Evolutionary conservation across 2,888 invertebrate genomes (phyloP), one percentile per base, ranked within the genome.

Genomic region (Pheosia gnoma): DNA sequence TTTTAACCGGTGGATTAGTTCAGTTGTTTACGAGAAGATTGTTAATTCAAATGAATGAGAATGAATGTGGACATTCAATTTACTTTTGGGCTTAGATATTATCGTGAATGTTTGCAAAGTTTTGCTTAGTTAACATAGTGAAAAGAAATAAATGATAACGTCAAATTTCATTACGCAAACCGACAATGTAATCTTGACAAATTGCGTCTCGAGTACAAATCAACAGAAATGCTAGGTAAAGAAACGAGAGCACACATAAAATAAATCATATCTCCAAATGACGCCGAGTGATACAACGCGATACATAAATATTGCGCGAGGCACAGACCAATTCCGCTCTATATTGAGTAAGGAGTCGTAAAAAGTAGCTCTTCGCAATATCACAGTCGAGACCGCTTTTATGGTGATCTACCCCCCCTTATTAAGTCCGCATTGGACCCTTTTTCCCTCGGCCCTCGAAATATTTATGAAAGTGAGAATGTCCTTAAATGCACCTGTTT

Each of bases 401-500:
- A 81, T 84, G 82, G 85, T 85, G 85, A 88, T 85, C 85, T 82
- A 81, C 81, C 81, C 81, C 70, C 77, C 79, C 85, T 88, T 87
- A 89, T 89, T 88, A 89, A 88, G 88, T 86, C 87, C 80, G 84
- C 79, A 74, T 78, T 78, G 82, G 82, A 83, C 87, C 87, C 82
- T 85, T 85, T 25, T 81, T 82, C 54, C 69, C 65, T 66, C 72
- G 71, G 68, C 72, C 71, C 78, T 80, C 72, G 71, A 83, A 83
- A 86, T 83, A 84, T 84, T 87, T 87, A 87, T 85, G 81, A 85
- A 85, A 85, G 85, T 85, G 84, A 85, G 80, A 88, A 88, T 83
- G 82, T 83, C 81, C 80, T 88, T 85, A 84, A 86, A 81, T 86
- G 84, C 89, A 89, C 88, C 88, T 89, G 89, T 83, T 87, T 82